phyloP scores from a whole-genome alignment of 2,797 vertebrate species.

The Mastacembelus armatus region DNA sequence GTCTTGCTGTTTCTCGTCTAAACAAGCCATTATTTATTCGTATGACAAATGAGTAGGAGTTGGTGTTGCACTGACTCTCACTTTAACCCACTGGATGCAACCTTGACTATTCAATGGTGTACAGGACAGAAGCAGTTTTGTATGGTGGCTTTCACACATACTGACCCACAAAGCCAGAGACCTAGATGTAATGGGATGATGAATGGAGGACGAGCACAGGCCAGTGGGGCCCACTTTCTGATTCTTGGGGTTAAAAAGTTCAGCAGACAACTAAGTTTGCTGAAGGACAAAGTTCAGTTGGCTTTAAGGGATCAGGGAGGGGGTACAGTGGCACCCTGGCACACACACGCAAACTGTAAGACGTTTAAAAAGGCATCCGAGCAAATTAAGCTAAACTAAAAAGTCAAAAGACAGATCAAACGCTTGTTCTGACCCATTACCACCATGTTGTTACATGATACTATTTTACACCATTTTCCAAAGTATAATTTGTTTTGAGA shows the following conservation, averaged over 20 bases:
- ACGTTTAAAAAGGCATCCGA: background rate
- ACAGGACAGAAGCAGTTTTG: slow-evolving; percentile 60
- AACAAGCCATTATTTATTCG: slow-evolving; percentile 2
- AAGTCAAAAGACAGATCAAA: background rate
- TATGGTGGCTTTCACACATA: slow-evolving; percentile 27
- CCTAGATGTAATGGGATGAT: slow-evolving; percentile 63
- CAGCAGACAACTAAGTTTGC: slow-evolving; percentile 47
- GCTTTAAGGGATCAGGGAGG: slow-evolving; percentile 61
- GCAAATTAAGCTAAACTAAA: slow-evolving; percentile 14
- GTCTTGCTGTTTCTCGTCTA: slow-evolving; percentile 6
- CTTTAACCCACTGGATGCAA: slow-evolving; percentile 59
- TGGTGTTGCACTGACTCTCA: slow-evolving; percentile 40
- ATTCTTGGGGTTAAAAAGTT: slow-evolving; percentile 61
- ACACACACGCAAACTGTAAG: slow-evolving; percentile 27
- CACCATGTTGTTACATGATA: background rate
- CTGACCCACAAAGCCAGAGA: slow-evolving; percentile 68
- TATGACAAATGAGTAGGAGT: slow-evolving; percentile 11
- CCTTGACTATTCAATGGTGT: slow-evolving; percentile 64
- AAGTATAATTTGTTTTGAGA: background rate
- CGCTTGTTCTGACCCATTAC: background rate
- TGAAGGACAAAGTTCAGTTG: slow-evolving; percentile 56
- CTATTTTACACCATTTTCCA: background rate
- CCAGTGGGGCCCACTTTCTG: slow-evolving; percentile 53
- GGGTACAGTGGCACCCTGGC: slow-evolving; percentile 40
- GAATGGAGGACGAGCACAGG: slow-evolving; percentile 47